Evolutionary conservation across 2,113 vertebrate genomes (phyloP).

Genomic region (Ictidomys tridecemlineatus): DNA sequence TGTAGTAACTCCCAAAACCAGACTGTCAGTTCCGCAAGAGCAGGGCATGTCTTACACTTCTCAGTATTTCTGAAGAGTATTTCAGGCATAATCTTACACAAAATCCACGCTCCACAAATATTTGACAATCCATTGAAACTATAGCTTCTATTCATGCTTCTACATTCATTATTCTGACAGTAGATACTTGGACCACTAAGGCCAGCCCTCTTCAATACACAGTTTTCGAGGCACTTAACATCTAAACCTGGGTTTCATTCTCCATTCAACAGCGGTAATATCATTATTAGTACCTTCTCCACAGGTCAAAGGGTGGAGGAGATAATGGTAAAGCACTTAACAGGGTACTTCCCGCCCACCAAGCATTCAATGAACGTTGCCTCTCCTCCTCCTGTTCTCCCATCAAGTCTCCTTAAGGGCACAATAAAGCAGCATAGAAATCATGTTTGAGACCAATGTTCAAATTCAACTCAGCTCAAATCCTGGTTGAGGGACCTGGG

Average conservation of each 20-base stretch:
- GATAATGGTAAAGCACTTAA: not conserved
- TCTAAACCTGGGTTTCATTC: not conserved
- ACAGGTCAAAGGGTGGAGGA: not conserved
- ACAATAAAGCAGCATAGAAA: not conserved
- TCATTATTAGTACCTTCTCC: not conserved
- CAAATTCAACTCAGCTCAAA: not conserved
- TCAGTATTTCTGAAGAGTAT: not conserved
- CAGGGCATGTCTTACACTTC: not conserved
- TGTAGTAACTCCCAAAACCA: not conserved
- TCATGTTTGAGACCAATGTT: not conserved
- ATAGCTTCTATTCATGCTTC: not conserved
- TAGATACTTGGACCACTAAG: not conserved
- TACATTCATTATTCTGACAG: not conserved
- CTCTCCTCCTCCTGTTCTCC: not conserved
- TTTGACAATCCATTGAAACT: not conserved
- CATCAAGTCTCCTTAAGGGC: not conserved
- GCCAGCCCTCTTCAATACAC: not conserved
- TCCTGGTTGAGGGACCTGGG: not conserved
- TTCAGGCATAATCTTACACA: not conserved
- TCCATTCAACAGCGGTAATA: not conserved
- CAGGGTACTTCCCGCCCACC: not conserved
- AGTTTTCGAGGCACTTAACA: not conserved
- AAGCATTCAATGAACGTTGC: not conserved
- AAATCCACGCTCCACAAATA: not conserved
- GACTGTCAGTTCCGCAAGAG: not conserved